Percentiles rank a stretch among this genome's conserved stretches.
These are phyloP conservation scores for Elanoides forficatus DNA, from an alignment of 2,113 vertebrate genomes.

Conservation along the genomic window DNA sequence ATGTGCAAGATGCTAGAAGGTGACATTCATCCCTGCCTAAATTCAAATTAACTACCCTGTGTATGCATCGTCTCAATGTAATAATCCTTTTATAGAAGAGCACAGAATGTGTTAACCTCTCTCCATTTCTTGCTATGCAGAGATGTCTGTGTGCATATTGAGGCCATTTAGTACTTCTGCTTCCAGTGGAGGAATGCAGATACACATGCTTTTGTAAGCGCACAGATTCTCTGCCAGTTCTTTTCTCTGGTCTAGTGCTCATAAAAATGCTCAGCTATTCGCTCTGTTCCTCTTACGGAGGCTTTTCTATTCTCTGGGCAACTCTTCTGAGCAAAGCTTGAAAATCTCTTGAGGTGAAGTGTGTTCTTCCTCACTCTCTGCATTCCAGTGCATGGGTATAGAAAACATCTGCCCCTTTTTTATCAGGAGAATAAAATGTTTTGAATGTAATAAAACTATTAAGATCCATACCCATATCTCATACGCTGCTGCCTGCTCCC, in stretches of 20 bases:
- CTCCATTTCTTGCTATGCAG: not conserved
- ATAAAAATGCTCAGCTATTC: not conserved
- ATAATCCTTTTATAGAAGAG: not conserved
- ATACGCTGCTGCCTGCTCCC: not conserved
- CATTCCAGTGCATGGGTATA: not conserved
- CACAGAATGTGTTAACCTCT: not conserved
- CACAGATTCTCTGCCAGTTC: not conserved
- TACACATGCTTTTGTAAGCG: not conserved
- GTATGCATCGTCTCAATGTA: rapidly evolving
- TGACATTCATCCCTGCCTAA: not conserved
- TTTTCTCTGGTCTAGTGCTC: not conserved
- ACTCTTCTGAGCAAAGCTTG: not conserved
- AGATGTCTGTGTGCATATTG: not conserved
- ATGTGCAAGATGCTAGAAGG: not conserved
- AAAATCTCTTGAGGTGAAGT: not conserved
- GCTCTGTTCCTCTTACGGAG: not conserved
- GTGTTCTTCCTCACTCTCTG: not conserved
- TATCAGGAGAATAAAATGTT: not conserved
- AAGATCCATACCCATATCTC: not conserved
- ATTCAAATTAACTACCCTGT: not conserved
- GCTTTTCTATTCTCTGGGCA: not conserved
- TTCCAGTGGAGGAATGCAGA: not conserved
- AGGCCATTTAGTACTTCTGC: not conserved
- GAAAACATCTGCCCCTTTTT: not conserved
- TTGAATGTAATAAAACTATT: not conserved